Conservation (phyloP, 2,113 vertebrate species). For the Amia ocellicauda region DNA sequence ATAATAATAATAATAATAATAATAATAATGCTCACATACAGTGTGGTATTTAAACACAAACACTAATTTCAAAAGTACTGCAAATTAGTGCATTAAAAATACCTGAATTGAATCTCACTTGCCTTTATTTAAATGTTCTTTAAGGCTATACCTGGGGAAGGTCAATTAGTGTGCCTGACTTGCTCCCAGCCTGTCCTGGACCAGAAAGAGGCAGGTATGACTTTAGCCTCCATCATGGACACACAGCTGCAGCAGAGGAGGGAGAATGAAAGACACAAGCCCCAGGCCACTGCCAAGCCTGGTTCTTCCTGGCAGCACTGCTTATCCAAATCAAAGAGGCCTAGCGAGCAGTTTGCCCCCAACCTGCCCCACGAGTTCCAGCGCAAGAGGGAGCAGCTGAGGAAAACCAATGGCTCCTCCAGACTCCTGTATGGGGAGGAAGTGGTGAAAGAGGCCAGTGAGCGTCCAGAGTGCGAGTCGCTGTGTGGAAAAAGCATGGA, state of each 20-base stretch:
- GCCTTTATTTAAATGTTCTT: no score
- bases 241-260: conserved; percentile 40
- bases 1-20: no score
- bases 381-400: conserved; percentile 87
- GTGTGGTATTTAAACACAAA: no score
- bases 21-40: no score
- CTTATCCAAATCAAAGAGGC: conserved; percentile 74
- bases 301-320: conserved; percentile 62
- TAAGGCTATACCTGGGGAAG: conserved; percentile 53
- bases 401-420: conserved; percentile 69
- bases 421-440: conserved; percentile 61
- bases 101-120: no score
- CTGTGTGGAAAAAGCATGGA: conserved; percentile 50
- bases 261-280: conserved; percentile 28
- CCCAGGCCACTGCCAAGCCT: conserved; percentile 37
- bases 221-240: conserved; percentile 42
- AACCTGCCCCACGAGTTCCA: conserved; percentile 95
- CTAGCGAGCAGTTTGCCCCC: conserved; percentile 88
- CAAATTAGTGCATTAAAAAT: no score
- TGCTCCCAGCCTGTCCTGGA: conserved; percentile 1
- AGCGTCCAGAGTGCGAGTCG: conserved; percentile 36
- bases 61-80: no score
- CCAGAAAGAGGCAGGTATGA: conserved; percentile 34
- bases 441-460: conserved; percentile 67
- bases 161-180: conserved; percentile 52